These are phyloP conservation scores for Tetrao urogallus DNA, from an alignment of 2,113 vertebrate genomes.

Conservation along the genomic window DNA sequence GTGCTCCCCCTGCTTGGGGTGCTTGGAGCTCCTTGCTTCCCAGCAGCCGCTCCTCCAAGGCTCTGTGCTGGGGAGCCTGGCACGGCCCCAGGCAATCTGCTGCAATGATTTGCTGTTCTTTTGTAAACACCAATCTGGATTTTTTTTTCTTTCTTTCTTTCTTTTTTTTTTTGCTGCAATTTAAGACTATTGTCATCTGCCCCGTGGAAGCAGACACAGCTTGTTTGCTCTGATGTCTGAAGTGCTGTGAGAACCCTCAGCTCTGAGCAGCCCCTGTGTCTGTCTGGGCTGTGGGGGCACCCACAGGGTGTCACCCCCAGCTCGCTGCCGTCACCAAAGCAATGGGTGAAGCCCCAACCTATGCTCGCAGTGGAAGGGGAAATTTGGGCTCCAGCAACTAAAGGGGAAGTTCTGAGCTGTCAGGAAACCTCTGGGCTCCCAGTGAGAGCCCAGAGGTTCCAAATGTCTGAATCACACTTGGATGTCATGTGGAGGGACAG, in stretches of 20 bases:
- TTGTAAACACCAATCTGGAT: slow-evolving; percentile 64
- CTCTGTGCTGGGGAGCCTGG: slow-evolving; percentile 31
- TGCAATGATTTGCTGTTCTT: slow-evolving; percentile 41
- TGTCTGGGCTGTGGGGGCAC: background rate
- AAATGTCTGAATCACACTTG: background rate
- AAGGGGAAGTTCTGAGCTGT: background rate
- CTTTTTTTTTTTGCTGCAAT: slow-evolving; percentile 25
- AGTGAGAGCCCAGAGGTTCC: background rate
- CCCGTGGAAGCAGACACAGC: background rate
- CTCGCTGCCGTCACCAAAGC: background rate
- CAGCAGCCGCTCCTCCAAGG: background rate
- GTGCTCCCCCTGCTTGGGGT: too few relatives aligned
- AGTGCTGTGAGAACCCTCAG: slow-evolving; percentile 10
- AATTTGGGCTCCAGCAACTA: accelerated
- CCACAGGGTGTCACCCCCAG: background rate
- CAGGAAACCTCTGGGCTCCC: background rate
- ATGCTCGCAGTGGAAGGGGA: background rate
- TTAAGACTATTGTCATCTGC: slow-evolving; percentile 42
- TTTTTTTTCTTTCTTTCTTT: background rate
- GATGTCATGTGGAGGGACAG: background rate
- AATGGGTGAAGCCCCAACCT: background rate
- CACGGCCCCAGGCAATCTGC: slow-evolving; percentile 55
- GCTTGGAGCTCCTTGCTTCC: background rate
- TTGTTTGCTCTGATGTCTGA: slow-evolving; percentile 17
- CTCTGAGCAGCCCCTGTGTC: background rate